Base-by-base conservation (phyloP, 2,113 vertebrate species). In the Otolemur garnettii region DNA sequence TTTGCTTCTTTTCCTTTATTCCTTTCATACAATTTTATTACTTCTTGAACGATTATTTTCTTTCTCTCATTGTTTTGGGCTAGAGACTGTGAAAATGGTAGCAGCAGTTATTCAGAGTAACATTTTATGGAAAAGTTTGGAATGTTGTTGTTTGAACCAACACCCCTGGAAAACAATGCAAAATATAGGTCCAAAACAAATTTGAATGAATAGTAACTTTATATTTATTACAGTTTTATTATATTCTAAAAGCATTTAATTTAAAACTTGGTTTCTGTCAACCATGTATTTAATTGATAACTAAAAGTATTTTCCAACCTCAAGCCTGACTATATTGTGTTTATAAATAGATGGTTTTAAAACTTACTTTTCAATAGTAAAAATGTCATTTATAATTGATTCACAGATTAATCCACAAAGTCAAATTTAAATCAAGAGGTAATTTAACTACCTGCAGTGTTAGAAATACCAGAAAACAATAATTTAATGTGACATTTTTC, bases 181-280 rank as follows among this genome's bases (percentile, higher is more conserved):
- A 38, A 57, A 60, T 83, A 81, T 55, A 87, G 24, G 35, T 57
- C 28, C 78, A 90, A 81, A 79, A 93, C 80, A 93, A 90, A 78
- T 78, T 84, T 69, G 94, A 96, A 93, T 96, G 93, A 97, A 66
- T 72, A 92, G 88, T 78, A 94, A 71, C 57, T 81, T 94, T 72
- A 88, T 96, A 93, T 92, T 87, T 95, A 95, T 88, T 80, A 60
- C 64, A 79, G 30, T 64, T 57, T 95, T 79, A 90, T 80, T 90
- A 26, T 90, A 79, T 88, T 78, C 60, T 79, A n/a, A 28, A 91
- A 82, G 78, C 12, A 62, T 94, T 96, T 72, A 96, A 89, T 86
- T 89, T 97, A 92, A 91, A 96, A 91, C 21, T 79, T 92, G 45
- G 89, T 87, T 64, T 71, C 21, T 24, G 90, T 90, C 69, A 92